A percentile compares a stretch with the other conserved stretches of the same genome.
Evolutionary conservation across 2,113 vertebrate species (phyloP).

Genomic region (Orycteropus afer): DNA sequence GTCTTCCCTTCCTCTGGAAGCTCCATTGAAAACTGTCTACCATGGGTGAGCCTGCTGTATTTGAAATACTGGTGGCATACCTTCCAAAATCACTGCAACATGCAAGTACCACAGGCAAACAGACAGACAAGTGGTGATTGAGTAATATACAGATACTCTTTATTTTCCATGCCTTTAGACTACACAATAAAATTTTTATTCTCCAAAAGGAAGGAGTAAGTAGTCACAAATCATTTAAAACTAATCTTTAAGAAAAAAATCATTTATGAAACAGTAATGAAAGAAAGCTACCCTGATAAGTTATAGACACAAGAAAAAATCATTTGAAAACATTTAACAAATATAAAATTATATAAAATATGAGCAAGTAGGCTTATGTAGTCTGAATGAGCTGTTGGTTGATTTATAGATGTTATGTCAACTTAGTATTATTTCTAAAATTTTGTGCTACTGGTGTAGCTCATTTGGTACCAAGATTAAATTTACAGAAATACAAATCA

Average conservation of each 20-base stretch:
- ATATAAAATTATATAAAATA: neutral
- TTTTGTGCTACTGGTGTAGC: neutral
- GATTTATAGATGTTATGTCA: neutral
- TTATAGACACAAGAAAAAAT: neutral
- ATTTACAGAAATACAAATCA: conserved; percentile 9
- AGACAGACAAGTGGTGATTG: too few species aligned
- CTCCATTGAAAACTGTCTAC: too few species aligned
- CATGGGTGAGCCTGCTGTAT: too few species aligned
- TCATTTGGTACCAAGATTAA: neutral
- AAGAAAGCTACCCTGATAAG: neutral
- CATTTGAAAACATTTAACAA: neutral
- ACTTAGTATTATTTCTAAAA: neutral
- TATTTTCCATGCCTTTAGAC: neutral
- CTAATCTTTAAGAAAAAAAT: neutral
- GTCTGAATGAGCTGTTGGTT: neutral
- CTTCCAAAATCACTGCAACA: too few species aligned
- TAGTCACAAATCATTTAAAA: neutral
- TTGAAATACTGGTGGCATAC: too few species aligned
- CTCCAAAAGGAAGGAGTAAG: neutral
- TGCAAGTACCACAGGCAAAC: too few species aligned
- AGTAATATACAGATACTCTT: neutral
- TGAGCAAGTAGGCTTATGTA: neutral
- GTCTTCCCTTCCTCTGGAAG: too few species aligned
- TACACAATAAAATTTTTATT: neutral
- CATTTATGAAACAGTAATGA: neutral